These are phyloP conservation scores for Caenorhabditis sinica DNA, from an alignment of 2,888 invertebrate species.

Conservation along the genomic window DNA sequence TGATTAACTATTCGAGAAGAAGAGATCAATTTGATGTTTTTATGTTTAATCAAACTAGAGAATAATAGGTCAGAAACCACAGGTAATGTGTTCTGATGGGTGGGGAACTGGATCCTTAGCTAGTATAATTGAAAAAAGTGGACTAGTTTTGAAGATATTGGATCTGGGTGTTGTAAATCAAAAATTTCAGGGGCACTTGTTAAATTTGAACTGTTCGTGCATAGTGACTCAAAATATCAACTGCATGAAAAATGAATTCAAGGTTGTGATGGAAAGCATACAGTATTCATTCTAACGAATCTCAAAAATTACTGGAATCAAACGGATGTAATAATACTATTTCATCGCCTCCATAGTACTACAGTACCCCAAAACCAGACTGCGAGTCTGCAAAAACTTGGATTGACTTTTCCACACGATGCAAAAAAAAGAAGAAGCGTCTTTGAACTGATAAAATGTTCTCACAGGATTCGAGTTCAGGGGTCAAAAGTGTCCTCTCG, in stretches of 20 bases:
- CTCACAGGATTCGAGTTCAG: constrained; percentile 27
- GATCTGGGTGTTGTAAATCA: not conserved
- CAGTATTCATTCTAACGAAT: too few relatives aligned
- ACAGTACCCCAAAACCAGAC: too few relatives aligned
- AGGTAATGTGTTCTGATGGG: not conserved
- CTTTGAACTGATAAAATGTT: constrained; percentile 25
- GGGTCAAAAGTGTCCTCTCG: constrained; percentile 48
- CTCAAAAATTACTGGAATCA: too few relatives aligned
- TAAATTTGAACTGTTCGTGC: too few relatives aligned
- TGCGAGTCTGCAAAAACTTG: not conserved
- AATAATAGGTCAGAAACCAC: constrained; percentile 9
- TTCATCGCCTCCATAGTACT: too few relatives aligned
- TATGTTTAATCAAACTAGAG: constrained; percentile 15
- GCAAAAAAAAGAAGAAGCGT: not conserved
- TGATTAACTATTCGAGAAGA: constrained; percentile 25
- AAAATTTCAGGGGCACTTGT: too few relatives aligned
- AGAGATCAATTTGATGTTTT: constrained; percentile 23
- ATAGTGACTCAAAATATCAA: too few relatives aligned
- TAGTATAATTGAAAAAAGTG: not conserved
- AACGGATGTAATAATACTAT: too few relatives aligned
- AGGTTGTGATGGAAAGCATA: too few relatives aligned
- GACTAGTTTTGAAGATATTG: not conserved
- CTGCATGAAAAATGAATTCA: too few relatives aligned
- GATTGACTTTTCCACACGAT: not conserved
- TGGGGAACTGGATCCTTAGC: not conserved